Percentiles rank a stretch among this genome's conserved stretches.
phyloP scores from a whole-genome alignment of 2,888 invertebrate species.

The Leucoma salicis region DNA sequence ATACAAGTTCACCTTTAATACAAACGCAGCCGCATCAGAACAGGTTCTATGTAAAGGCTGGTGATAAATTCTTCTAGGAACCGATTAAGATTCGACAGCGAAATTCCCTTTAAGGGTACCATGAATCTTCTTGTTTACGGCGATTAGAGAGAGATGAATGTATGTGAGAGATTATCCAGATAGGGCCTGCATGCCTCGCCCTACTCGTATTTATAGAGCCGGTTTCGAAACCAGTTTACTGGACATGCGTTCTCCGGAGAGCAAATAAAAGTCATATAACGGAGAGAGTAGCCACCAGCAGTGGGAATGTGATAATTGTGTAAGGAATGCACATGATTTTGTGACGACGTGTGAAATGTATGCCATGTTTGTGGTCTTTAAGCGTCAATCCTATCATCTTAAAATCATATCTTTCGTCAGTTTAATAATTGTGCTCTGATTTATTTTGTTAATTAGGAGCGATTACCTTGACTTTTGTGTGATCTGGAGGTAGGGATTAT shows the following conservation, averaged over 20 bases:
- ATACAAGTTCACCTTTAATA: slow-evolving; percentile 33
- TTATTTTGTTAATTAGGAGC: not conserved
- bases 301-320: slow-evolving; percentile 46
- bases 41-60: slow-evolving; percentile 55
- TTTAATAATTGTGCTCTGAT: slow-evolving; percentile 26
- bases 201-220: slow-evolving; percentile 53
- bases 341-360: slow-evolving; percentile 46
- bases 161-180: slow-evolving; percentile 60
- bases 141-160: slow-evolving; percentile 68
- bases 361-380: slow-evolving; percentile 35
- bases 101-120: slow-evolving; percentile 64
- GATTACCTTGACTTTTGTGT: too few relatives aligned
- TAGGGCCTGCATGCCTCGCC: slow-evolving; percentile 51
- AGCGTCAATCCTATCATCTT: slow-evolving; percentile 34
- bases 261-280: slow-evolving; percentile 74
- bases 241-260: slow-evolving; percentile 51
- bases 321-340: slow-evolving; percentile 52
- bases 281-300: slow-evolving; percentile 49
- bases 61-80: slow-evolving; percentile 69
- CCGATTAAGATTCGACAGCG: slow-evolving; percentile 66
- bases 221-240: slow-evolving; percentile 52
- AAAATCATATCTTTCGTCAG: slow-evolving; percentile 19
- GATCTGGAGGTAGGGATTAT: slow-evolving; percentile 2
- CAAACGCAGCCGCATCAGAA: slow-evolving; percentile 36
- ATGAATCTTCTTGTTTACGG: slow-evolving; percentile 64